Evolutionary conservation across 2,113 vertebrate species (phyloP).

Genomic region (Nerophis lumbriciformis): DNA sequence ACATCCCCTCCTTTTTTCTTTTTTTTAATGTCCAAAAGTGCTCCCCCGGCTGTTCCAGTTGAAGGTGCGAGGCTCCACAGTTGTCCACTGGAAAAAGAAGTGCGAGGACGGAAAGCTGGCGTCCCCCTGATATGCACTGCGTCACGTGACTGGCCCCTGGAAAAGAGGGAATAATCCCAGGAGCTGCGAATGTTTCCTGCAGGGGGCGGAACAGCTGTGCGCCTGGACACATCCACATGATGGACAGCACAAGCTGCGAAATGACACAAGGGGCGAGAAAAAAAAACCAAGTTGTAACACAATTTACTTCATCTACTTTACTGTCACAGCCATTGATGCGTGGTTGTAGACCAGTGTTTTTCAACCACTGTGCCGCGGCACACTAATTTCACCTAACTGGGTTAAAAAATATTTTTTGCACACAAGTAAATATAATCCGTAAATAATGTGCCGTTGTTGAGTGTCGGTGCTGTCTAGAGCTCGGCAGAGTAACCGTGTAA

Average conservation of each 20-base stretch:
- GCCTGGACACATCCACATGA: conserved; percentile 8
- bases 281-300: neutral
- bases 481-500: no score
- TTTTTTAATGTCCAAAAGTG: conserved; percentile 21
- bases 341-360: neutral
- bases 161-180: neutral
- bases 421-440: no score
- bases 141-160: conserved; percentile 48
- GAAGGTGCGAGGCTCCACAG: conserved; percentile 35
- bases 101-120: neutral
- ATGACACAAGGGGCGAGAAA: neutral
- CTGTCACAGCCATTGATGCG: neutral
- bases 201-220: conserved; percentile 35
- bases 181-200: conserved; percentile 29
- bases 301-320: neutral
- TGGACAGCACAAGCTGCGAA: conserved; percentile 7
- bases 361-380: no score
- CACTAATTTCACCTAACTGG: no score
- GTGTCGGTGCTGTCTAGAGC: no score
- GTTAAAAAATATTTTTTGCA: no score
- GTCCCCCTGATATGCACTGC: conserved; percentile 23
- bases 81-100: conserved; percentile 28
- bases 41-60: conserved; percentile 6
- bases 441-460: no score
- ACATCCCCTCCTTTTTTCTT: conserved; percentile 1